phyloP scores from a whole-genome alignment of 2,888 invertebrate genomes.

The Troilus luridus region DNA sequence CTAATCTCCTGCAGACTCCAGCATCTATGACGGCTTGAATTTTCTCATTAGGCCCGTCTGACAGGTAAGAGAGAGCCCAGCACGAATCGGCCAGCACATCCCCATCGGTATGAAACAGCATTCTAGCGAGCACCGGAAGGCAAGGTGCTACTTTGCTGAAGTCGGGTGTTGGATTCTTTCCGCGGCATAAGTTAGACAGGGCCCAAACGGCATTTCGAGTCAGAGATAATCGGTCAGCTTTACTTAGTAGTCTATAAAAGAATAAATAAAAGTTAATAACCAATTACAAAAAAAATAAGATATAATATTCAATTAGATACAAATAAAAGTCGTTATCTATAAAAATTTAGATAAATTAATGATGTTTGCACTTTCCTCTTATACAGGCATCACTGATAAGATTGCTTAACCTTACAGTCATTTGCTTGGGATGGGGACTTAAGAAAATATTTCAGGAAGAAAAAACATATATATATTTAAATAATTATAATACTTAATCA shows the following conservation, averaged over 20 bases:
- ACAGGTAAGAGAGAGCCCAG: constrained; percentile 96
- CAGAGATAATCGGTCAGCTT: constrained; percentile 87
- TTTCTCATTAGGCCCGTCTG: constrained; percentile 97
- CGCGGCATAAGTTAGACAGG: constrained; percentile 95
- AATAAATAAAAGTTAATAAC: background rate
- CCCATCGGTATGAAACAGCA: constrained; percentile 88
- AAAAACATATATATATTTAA: no score
- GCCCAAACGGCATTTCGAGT: constrained; percentile 98
- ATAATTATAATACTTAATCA: no score
- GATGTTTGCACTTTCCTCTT: no score
- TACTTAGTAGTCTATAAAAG: constrained; percentile 81
- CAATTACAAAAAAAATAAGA: background rate
- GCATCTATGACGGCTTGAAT: constrained; percentile 97
- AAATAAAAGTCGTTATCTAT: no score
- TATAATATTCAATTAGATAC: background rate
- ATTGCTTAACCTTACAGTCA: no score
- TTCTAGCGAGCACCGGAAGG: constrained; percentile 87
- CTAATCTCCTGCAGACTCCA: constrained; percentile 88
- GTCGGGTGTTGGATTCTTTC: constrained; percentile 96
- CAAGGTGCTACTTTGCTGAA: constrained; percentile 86
- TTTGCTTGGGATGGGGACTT: no score
- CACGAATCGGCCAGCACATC: constrained; percentile 95
- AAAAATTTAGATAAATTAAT: no score
- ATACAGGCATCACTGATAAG: no score
- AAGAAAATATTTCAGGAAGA: background rate